Conservation (phyloP, 2,888 invertebrate species). For the Leucania comma region DNA sequence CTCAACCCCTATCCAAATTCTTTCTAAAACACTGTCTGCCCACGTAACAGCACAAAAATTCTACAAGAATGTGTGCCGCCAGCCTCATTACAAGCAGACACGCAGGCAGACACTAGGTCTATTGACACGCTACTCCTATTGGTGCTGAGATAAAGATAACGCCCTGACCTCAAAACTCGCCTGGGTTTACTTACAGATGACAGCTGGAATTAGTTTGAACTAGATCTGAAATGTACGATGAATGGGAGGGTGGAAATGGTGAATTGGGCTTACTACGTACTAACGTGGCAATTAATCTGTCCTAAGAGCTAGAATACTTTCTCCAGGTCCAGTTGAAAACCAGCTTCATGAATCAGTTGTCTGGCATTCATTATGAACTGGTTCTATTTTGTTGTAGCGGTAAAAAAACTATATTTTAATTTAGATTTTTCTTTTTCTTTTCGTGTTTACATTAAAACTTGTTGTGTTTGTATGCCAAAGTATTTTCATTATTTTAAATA, state of each 20-base stretch:
- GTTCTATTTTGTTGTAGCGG: background rate
- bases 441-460: no score
- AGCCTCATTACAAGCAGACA: constrained; percentile 37
- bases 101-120: constrained; percentile 46
- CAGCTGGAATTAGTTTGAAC: constrained; percentile 42
- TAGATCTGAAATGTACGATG: constrained; percentile 37
- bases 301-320: no score
- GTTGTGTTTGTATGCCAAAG: no score
- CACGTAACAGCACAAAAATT: background rate
- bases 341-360: no score
- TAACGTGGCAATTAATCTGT: background rate
- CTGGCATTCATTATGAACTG: background rate
- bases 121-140: constrained; percentile 27
- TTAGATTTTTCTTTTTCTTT: no score
- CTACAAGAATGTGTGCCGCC: constrained; percentile 31
- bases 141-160: constrained; percentile 29
- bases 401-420: no score
- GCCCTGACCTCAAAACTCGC: constrained; percentile 48
- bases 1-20: background rate
- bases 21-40: background rate
- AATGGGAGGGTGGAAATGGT: constrained; percentile 29
- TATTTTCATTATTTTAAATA: no score
- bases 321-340: no score
- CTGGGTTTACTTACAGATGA: constrained; percentile 24
- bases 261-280: background rate